Evolutionary conservation across 2,888 invertebrate species (phyloP).

Genomic region (Temnothorax ravouxi): DNA sequence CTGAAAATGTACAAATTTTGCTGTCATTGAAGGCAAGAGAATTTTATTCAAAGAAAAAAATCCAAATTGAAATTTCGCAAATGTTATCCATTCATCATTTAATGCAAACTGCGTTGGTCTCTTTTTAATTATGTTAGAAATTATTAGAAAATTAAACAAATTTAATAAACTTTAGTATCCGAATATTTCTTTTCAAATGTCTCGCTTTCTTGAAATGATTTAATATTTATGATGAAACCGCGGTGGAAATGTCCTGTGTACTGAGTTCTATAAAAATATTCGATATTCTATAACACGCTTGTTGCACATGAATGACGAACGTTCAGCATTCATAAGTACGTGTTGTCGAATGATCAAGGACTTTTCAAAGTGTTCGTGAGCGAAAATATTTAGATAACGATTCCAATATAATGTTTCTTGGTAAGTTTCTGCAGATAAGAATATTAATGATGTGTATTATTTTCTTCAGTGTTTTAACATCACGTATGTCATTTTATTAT

Average conservation of each 20-base stretch:
- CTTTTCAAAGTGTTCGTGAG: neutral
- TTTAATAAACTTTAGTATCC: neutral
- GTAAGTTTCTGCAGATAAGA: neutral
- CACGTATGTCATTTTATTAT: neutral
- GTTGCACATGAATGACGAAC: neutral
- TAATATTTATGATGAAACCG: neutral
- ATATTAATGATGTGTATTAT: neutral
- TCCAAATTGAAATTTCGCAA: neutral
- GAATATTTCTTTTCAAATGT: neutral
- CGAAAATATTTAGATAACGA: conserved; percentile 17
- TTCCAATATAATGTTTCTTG: neutral
- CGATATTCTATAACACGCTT: neutral
- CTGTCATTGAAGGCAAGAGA: neutral
- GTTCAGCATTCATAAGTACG: neutral
- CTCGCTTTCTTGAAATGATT: neutral
- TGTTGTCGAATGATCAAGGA: neutral
- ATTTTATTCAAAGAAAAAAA: neutral
- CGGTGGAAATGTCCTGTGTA: neutral
- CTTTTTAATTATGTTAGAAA: neutral
- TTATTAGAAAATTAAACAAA: neutral
- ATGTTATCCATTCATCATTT: neutral
- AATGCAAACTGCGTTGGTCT: neutral
- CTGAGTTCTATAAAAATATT: neutral
- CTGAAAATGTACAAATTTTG: neutral
- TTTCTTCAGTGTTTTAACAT: neutral